These are phyloP conservation scores for Ommatoiulus sabulosus DNA, from an alignment of 2,888 invertebrate species.

Conservation along the genomic window DNA sequence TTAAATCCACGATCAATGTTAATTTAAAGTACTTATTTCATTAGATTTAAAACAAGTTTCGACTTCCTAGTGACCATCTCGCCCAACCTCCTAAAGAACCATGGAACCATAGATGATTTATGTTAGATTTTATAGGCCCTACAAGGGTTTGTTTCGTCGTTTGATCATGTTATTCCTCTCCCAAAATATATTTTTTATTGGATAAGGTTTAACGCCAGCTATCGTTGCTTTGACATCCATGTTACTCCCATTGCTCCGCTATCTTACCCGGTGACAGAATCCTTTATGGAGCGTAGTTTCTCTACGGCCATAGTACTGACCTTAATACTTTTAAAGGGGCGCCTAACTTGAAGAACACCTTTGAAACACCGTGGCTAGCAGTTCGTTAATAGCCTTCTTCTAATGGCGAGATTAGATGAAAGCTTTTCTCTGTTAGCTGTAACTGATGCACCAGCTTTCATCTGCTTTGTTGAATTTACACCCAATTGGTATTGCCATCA, in stretches of 20 bases:
- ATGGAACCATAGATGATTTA: no score
- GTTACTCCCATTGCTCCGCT: background rate
- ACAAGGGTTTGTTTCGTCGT: no score
- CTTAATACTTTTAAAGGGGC: background rate
- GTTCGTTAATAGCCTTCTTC: slow-evolving; percentile 5
- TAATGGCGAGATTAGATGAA: slow-evolving; percentile 29
- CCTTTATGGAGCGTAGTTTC: background rate
- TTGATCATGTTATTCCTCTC: no score
- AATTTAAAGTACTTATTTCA: no score
- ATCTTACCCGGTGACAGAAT: background rate
- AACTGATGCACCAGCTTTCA: slow-evolving; percentile 43
- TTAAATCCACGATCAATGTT: no score
- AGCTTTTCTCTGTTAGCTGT: slow-evolving; percentile 43
- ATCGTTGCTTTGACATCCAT: background rate
- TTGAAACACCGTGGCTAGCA: background rate
- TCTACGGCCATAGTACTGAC: background rate
- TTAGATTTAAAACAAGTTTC: no score
- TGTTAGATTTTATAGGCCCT: no score
- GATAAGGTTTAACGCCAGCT: background rate
- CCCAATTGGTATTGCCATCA: slow-evolving; percentile 33
- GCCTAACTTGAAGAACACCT: background rate
- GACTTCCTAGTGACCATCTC: no score
- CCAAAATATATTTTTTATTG: no score
- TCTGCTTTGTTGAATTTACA: slow-evolving; percentile 43
- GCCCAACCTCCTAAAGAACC: no score